phyloP scores from a whole-genome alignment of 2,797 vertebrate genomes.

The Crossoptilon crossoptilon region DNA sequence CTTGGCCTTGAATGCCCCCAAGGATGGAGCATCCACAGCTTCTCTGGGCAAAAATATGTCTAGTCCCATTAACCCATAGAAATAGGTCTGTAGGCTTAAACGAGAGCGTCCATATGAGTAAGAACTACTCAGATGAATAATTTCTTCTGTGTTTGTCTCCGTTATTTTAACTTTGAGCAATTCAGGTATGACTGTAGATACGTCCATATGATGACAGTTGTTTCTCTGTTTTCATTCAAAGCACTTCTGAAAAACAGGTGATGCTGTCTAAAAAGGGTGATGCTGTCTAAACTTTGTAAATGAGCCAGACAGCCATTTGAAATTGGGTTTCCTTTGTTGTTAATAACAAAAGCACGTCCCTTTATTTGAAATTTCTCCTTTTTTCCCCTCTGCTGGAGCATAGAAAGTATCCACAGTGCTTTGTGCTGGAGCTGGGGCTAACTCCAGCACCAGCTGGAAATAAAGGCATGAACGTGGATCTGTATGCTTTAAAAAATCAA shows the following conservation, averaged over 20 bases:
- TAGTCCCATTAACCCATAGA: background rate
- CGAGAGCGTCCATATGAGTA: conserved; percentile 46
- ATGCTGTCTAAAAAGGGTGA: conserved; percentile 30
- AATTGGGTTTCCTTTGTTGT: conserved; percentile 47
- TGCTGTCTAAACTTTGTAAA: conserved; percentile 2
- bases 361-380: conserved; percentile 10
- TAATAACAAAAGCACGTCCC: background rate
- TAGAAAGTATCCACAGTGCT: conserved; percentile 4
- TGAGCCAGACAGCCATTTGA: conserved; percentile 3
- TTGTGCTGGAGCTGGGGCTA: background rate
- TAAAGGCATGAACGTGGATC: conserved; percentile 13
- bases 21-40: background rate
- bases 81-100: background rate
- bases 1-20: background rate
- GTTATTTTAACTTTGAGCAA: conserved; percentile 69
- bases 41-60: background rate
- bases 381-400: background rate
- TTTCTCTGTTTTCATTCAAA: conserved; percentile 56
- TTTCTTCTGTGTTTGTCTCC: conserved; percentile 36
- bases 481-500: conserved; percentile 52
- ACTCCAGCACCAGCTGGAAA: conserved; percentile 7
- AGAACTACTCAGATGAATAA: conserved; percentile 47
- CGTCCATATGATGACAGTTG: conserved; percentile 28
- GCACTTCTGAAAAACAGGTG: conserved; percentile 12
- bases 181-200: conserved; percentile 60